A percentile compares a stretch with the other conserved stretches of the same genome.
These are phyloP conservation scores for Drosophila meridionalis DNA, from an alignment of 2,888 invertebrate genomes.

Conservation along the genomic window DNA sequence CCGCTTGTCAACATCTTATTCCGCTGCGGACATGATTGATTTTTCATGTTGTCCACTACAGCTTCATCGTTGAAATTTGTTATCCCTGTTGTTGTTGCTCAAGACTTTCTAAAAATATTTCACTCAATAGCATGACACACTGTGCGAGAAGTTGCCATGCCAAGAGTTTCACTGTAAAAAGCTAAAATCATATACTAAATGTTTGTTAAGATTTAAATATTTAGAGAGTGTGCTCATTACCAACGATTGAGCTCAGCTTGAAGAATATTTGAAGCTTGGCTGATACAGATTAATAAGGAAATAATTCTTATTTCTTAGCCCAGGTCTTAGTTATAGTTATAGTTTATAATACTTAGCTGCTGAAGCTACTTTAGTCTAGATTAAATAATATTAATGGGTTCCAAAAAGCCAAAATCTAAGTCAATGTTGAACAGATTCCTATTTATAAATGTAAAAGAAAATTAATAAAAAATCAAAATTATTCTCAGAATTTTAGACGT, in stretches of 20 bases:
- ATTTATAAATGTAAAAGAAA: too few species aligned
- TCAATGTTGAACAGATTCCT: too few species aligned
- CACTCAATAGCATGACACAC: slow-evolving; percentile 47
- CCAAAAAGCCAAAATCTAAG: too few species aligned
- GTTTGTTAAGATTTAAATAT: not conserved
- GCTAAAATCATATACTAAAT: not conserved
- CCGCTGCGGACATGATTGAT: slow-evolving; percentile 83
- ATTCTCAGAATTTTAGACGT: too few species aligned
- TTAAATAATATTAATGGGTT: too few species aligned
- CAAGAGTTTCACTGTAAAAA: slow-evolving; percentile 7
- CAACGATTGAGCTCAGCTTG: too few species aligned
- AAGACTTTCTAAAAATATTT: slow-evolving; percentile 82
- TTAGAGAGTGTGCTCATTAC: not conserved
- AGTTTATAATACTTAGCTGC: too few species aligned
- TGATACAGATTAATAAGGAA: too few species aligned
- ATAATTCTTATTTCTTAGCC: not conserved
- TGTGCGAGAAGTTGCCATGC: slow-evolving; percentile 14
- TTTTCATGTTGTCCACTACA: slow-evolving; percentile 71
- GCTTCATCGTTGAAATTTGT: slow-evolving; percentile 46
- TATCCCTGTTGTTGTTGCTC: slow-evolving; percentile 21
- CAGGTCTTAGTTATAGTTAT: not conserved
- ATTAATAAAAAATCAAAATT: too few species aligned
- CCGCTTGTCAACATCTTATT: slow-evolving; percentile 82
- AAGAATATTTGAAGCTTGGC: too few species aligned
- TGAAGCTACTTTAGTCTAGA: too few species aligned